Base-by-base conservation (phyloP, 1,140 invertebrate species). In the Hesperophylax magnus region DNA sequence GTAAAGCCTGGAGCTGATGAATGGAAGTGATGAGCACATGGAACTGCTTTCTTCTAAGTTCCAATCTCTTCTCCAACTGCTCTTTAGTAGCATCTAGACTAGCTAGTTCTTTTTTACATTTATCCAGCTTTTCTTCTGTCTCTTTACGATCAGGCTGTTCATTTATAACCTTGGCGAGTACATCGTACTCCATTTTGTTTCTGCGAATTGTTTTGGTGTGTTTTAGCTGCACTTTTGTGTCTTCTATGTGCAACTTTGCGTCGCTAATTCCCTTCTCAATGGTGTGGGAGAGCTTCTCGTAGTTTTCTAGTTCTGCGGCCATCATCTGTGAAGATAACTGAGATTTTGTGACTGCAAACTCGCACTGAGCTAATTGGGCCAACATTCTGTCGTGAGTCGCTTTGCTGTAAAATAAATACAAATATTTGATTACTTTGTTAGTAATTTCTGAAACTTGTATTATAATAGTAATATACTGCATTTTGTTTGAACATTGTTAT, bases 161-260 rank as follows among this genome's bases (percentile, higher is more conserved):
- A 83, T 94, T 94, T 82, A 98, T 98, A 3, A 97, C 93, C 88
- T 96, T 96, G 0, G 97, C 97, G 27, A 98, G 85, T 6, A 97
- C 93, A 92, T 98, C 97, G 90, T 98, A 98, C 86, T 98, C 97
- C 90, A 96, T 94, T 84, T 96, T 92, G 87, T 98, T 97, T 86
- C 97, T 97, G 2, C 97, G 92, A 18, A 96, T 92, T 85, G 93
- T 93, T 87, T 97, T 97, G 1, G 96, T 96, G 84, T 95, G 91
- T 74, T 94, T 91, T 18, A 98, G 88, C 80, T 97, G 93, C 7
- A 88, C 85, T 89, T 96, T 96, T 22, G 94, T 95, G 20, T 90
- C 90, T 77, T 95, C 93, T 83, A 97, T 97, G 80, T 94, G 92
- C 17, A 91, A 87, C 86, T 96, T 96, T 1, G 95, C 94, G 54